These are phyloP conservation scores for Halesus radiatus DNA, from an alignment of 1,140 invertebrate genomes.

Conservation along the genomic window DNA sequence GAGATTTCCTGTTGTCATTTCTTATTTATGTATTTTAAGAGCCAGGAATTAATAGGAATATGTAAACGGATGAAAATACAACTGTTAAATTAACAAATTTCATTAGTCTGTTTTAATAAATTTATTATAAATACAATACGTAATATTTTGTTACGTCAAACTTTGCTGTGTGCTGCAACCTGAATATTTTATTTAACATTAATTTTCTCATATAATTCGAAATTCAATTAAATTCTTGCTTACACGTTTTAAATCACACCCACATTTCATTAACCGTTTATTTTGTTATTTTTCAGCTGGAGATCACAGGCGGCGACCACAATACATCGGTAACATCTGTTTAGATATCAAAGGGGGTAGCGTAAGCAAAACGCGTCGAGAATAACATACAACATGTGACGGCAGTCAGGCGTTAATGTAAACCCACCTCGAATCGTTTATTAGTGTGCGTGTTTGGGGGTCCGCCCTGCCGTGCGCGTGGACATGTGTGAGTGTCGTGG, in stretches of 20 bases:
- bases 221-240: conserved; percentile 5
- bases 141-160: too few relatives aligned
- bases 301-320: conserved; percentile 14
- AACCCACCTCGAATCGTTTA: background rate
- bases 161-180: too few relatives aligned
- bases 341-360: conserved; percentile 31
- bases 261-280: conserved; percentile 36
- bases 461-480: conserved; percentile 7
- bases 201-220: background rate
- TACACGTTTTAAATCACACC: conserved; percentile 30
- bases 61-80: too few relatives aligned
- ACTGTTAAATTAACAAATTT: too few relatives aligned
- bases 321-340: conserved; percentile 37
- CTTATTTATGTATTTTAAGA: too few relatives aligned
- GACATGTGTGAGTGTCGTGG: conserved; percentile 31
- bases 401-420: conserved; percentile 37
- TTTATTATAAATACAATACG: too few relatives aligned
- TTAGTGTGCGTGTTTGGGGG: conserved; percentile 6
- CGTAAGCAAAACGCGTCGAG: conserved; percentile 25
- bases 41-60: too few relatives aligned
- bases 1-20: too few relatives aligned
- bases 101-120: too few relatives aligned
- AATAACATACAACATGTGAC: conserved; percentile 39
- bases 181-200: too few relatives aligned
- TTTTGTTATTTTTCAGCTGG: conserved; percentile 33